These are phyloP conservation scores for Diplolepis rosae DNA, from an alignment of 2,888 invertebrate species.

Conservation along the genomic window DNA sequence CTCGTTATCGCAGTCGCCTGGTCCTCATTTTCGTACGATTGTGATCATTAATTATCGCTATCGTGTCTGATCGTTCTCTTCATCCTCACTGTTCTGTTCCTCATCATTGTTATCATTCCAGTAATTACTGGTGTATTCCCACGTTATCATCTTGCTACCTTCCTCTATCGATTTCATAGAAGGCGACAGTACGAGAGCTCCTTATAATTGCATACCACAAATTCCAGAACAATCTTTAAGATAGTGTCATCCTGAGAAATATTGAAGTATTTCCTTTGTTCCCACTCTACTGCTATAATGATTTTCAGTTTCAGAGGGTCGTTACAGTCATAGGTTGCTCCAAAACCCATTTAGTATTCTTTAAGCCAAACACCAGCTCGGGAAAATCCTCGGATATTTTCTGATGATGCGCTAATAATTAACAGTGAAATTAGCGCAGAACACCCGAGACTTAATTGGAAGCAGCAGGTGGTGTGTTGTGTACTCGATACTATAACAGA, in stretches of 20 bases:
- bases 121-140: conserved; percentile 68
- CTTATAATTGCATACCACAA: background rate
- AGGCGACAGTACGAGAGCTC: background rate
- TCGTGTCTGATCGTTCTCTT: conserved; percentile 62
- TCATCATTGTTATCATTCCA: conserved; percentile 68
- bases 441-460: conserved; percentile 66
- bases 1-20: conserved; percentile 69
- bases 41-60: conserved; percentile 71
- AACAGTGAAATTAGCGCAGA: conserved; percentile 65
- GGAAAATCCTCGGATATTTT: background rate
- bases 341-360: background rate
- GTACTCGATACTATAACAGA: background rate
- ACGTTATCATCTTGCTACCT: conserved; percentile 68
- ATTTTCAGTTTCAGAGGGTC: too few species aligned
- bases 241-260: too few species aligned
- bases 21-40: conserved; percentile 71
- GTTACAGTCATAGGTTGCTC: background rate
- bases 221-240: background rate
- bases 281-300: too few species aligned
- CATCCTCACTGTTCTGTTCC: conserved; percentile 42
- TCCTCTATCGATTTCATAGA: conserved; percentile 50
- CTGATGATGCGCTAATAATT: conserved; percentile 61
- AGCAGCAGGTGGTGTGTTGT: conserved; percentile 56
- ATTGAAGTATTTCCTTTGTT: too few species aligned
- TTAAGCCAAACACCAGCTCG: background rate